A percentile compares a stretch with the other conserved stretches of the same genome.
phyloP scores from a whole-genome alignment of 2,113 vertebrate genomes.

The Lophochroa leadbeateri region DNA sequence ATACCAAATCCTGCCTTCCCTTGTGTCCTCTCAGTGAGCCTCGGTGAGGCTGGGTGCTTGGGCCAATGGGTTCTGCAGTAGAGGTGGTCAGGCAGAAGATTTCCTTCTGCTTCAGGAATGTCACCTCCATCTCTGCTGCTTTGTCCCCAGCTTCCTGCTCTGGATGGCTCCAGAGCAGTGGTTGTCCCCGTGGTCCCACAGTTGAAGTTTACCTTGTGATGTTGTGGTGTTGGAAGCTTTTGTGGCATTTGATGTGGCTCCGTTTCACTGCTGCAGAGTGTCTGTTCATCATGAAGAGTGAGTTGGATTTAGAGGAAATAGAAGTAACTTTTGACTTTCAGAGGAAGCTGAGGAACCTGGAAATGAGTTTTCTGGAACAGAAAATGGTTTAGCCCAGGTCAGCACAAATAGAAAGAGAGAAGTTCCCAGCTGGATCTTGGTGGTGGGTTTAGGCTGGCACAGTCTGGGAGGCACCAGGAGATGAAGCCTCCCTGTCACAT shows the following conservation, averaged over 20 bases:
- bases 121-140: neutral
- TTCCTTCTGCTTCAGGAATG: neutral
- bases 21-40: neutral
- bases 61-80: neutral
- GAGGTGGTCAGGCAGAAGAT: rapidly evolving
- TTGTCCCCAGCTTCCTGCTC: neutral
- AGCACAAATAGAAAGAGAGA: neutral
- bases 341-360: slow-evolving; percentile 34
- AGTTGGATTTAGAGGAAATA: slow-evolving; percentile 54
- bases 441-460: neutral
- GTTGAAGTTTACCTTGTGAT: neutral
- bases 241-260: neutral
- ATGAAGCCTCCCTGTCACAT: neutral
- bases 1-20: neutral
- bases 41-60: neutral
- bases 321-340: neutral
- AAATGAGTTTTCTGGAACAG: slow-evolving; percentile 38
- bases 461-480: neutral
- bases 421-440: neutral
- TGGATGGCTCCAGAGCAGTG: neutral
- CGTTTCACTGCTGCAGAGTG: neutral
- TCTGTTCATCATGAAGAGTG: neutral
- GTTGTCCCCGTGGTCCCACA: neutral
- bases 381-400: neutral
- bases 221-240: neutral